These are phyloP conservation scores for Varecia variegata DNA, from an alignment of 2,797 vertebrate species.

Conservation along the genomic window DNA sequence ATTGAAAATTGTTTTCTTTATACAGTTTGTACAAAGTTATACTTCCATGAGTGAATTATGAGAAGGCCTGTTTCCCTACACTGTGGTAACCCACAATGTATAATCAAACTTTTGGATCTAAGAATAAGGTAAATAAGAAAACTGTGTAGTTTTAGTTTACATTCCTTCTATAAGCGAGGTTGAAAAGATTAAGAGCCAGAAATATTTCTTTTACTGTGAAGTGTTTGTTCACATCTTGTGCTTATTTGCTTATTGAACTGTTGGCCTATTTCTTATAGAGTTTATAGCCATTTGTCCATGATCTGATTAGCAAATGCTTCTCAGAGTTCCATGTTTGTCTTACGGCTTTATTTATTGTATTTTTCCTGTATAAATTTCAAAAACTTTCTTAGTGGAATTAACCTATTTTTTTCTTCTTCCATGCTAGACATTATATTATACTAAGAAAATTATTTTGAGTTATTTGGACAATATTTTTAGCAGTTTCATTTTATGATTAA, in stretches of 20 bases:
- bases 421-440: background rate
- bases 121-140: background rate
- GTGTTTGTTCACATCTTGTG: background rate
- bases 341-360: background rate
- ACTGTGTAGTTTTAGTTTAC: background rate
- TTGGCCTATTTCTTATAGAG: background rate
- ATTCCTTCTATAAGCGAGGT: background rate
- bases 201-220: background rate
- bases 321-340: background rate
- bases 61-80: background rate
- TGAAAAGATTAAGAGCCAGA: background rate
- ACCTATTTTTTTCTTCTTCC: background rate
- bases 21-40: background rate
- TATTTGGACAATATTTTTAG: background rate
- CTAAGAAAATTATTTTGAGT: conserved; percentile 13
- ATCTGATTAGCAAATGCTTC: background rate
- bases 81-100: background rate
- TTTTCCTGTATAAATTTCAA: background rate
- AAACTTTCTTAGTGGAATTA: background rate
- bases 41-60: background rate
- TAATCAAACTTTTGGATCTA: background rate
- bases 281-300: background rate
- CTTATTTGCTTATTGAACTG: background rate
- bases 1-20: background rate
- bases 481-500: conserved; percentile 19